A percentile compares a stretch with the other conserved stretches of the same genome.
Evolutionary conservation across 2,888 invertebrate species (phyloP).

Genomic region (Elgonia sp.): DNA sequence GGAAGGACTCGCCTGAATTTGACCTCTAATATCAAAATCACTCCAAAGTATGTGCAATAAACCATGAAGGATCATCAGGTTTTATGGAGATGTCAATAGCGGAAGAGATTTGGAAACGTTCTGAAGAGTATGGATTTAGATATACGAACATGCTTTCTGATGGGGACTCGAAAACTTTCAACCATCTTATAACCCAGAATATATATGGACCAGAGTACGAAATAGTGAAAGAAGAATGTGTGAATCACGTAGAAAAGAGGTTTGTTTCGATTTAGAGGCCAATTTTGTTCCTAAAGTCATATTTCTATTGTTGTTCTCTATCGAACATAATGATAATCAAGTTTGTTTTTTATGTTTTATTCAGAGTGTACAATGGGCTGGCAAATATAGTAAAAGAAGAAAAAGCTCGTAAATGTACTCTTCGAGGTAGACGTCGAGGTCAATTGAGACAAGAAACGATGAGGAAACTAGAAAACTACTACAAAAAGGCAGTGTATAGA

Average conservation of each 20-base stretch:
- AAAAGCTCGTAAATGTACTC: conserved; percentile 10
- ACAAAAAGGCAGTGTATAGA: conserved; percentile 18
- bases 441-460: conserved; percentile 10
- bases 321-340: conserved; percentile 6
- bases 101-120: conserved; percentile 45
- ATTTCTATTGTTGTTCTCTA: conserved; percentile 16
- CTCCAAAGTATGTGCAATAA: conserved; percentile 15
- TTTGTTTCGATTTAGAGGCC: conserved; percentile 11
- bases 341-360: conserved; percentile 12
- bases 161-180: background rate
- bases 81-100: conserved; percentile 46
- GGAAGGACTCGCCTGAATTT: conserved; percentile 64
- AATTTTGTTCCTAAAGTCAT: conserved; percentile 13
- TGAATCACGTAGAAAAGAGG: conserved; percentile 11
- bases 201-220: conserved; percentile 20
- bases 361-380: conserved; percentile 7
- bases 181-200: background rate
- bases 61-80: conserved; percentile 43
- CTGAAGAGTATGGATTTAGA: conserved; percentile 51
- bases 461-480: conserved; percentile 14
- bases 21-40: conserved; percentile 30
- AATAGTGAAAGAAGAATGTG: conserved; percentile 8
- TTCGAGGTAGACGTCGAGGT: conserved; percentile 3
- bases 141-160: conserved; percentile 7
- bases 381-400: conserved; percentile 23